Percentiles rank a stretch among this genome's conserved stretches.
Conservation (phyloP, 2,888 invertebrate species). For the Erebia aethiops region DNA sequence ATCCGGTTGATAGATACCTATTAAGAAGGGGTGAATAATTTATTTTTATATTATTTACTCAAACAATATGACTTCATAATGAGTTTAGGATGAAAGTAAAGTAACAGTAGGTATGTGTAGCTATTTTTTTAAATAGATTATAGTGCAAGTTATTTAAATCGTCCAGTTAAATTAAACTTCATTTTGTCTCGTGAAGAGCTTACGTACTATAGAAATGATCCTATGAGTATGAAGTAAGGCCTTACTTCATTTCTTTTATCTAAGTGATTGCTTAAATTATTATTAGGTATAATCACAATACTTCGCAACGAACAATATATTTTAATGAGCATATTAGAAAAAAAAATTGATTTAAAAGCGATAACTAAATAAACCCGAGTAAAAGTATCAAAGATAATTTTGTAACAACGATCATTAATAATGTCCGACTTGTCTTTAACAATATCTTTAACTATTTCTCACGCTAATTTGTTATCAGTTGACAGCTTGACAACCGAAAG, state of each 20-base stretch:
- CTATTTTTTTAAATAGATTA: neutral
- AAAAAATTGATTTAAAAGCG: neutral
- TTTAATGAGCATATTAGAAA: neutral
- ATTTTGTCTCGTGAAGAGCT: no score
- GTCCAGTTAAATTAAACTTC: no score
- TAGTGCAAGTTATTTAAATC: no score
- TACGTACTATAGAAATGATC: no score
- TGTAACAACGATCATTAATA: slow-evolving; percentile 17
- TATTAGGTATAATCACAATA: no score
- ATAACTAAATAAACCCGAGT: neutral
- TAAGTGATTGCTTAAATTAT: no score
- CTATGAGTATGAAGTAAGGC: no score
- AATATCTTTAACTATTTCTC: slow-evolving; percentile 51
- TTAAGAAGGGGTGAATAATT: slow-evolving; percentile 31
- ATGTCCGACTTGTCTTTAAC: slow-evolving; percentile 24
- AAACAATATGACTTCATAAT: neutral
- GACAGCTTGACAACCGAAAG: slow-evolving; percentile 57
- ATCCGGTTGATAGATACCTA: slow-evolving; percentile 25
- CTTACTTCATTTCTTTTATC: no score
- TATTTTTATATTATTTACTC: slow-evolving; percentile 19
- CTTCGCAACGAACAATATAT: no score
- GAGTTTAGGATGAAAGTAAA: neutral
- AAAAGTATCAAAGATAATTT: slow-evolving; percentile 12
- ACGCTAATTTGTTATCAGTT: slow-evolving; percentile 68
- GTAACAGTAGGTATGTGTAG: neutral